phyloP scores from a whole-genome alignment of 2,888 invertebrate species.

The Pterobdella sp. region DNA sequence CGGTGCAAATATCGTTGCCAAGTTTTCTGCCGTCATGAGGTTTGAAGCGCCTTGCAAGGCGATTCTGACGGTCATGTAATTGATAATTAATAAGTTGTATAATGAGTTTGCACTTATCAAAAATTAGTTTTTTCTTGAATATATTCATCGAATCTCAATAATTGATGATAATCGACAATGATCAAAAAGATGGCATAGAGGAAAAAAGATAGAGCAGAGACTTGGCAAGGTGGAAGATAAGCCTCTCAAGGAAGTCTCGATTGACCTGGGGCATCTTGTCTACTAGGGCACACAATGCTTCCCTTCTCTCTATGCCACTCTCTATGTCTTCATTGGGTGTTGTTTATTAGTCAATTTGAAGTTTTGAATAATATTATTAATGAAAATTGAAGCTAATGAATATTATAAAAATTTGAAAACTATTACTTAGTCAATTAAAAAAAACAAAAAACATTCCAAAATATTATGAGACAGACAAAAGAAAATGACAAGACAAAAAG shows the following conservation, averaged over 20 bases:
- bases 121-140: conserved; percentile 5
- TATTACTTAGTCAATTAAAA: not conserved
- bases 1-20: conserved; percentile 89
- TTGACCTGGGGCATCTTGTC: conserved; percentile 81
- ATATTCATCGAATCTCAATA: too few relatives aligned
- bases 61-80: conserved; percentile 56
- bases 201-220: conserved; percentile 38
- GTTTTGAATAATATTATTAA: too few relatives aligned
- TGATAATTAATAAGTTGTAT: too few relatives aligned
- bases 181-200: not conserved
- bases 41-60: conserved; percentile 78
- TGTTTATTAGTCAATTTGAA: too few relatives aligned
- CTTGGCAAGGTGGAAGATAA: conserved; percentile 81
- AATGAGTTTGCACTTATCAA: too few relatives aligned
- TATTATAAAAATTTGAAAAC: not conserved
- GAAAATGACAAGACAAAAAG: not conserved
- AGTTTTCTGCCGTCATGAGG: conserved; percentile 79
- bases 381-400: not conserved
- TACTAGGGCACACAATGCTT: conserved; percentile 74
- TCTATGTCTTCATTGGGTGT: too few relatives aligned
- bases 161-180: too few relatives aligned
- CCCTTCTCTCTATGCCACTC: conserved; percentile 71
- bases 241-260: conserved; percentile 78
- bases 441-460: conserved; percentile 10
- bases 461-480: not conserved